Conservation (phyloP, 2,113 vertebrate genomes). For the Macquaria australasica region DNA sequence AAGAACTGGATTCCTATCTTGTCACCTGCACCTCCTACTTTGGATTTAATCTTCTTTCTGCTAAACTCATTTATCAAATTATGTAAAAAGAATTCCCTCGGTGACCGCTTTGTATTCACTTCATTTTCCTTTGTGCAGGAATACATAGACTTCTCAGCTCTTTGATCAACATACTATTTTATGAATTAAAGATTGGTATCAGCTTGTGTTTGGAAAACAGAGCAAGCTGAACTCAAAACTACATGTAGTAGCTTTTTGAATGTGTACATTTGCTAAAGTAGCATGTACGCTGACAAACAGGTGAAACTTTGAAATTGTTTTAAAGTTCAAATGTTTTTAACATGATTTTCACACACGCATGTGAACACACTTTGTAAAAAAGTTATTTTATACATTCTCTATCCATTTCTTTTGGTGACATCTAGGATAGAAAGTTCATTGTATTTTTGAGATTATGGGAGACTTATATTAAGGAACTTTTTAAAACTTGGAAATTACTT, state of each 20-base stretch:
- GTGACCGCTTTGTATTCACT: constrained; percentile 31
- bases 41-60: constrained; percentile 22
- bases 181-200: constrained; percentile 14
- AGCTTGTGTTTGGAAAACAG: constrained; percentile 6
- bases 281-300: background rate
- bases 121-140: constrained; percentile 14
- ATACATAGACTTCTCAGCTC: constrained; percentile 1
- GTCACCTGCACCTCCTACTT: background rate
- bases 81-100: background rate
- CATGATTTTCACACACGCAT: background rate
- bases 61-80: constrained; percentile 22
- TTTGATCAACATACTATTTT: constrained; percentile 23
- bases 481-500: constrained; percentile 47
- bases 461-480: constrained; percentile 7
- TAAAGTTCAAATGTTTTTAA: background rate
- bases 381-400: background rate
- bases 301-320: background rate
- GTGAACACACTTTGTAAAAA: background rate
- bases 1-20: background rate
- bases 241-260: background rate
- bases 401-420: background rate
- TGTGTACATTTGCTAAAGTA: constrained; percentile 5
- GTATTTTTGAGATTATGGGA: background rate
- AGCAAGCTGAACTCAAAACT: background rate
- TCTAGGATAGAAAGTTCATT: background rate